Evolutionary conservation across 2,113 vertebrate species (phyloP).

Genomic region (Romanogobio albipinnatus): DNA sequence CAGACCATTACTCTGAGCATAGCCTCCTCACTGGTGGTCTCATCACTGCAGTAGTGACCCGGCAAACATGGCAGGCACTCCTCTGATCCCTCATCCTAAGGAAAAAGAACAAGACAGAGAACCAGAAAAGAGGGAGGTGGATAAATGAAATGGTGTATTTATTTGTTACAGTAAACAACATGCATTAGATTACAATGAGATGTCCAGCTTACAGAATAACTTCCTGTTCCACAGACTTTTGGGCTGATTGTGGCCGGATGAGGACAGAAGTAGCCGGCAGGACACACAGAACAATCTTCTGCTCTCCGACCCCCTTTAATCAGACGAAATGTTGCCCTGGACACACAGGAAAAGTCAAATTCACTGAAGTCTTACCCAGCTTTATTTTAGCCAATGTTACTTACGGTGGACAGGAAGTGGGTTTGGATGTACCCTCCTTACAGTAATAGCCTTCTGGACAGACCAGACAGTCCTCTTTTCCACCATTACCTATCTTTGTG

Average conservation of each 20-base stretch:
- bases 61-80: slow-evolving; percentile 79
- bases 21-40: slow-evolving; percentile 81
- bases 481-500: slow-evolving; percentile 76
- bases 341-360: slow-evolving; percentile 46
- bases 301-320: slow-evolving; percentile 71
- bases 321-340: slow-evolving; percentile 79
- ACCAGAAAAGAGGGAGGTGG: not conserved
- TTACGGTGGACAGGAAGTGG: slow-evolving; percentile 83
- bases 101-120: slow-evolving; percentile 39
- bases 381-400: slow-evolving; percentile 51
- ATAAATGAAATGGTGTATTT: slow-evolving; percentile 20
- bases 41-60: slow-evolving; percentile 84
- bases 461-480: slow-evolving; percentile 75
- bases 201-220: slow-evolving; percentile 83
- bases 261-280: slow-evolving; percentile 84
- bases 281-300: slow-evolving; percentile 80
- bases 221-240: slow-evolving; percentile 79
- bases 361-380: not conserved
- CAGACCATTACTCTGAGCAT: slow-evolving; percentile 85
- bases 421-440: slow-evolving; percentile 81
- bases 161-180: not conserved
- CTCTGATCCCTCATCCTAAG: slow-evolving; percentile 79
- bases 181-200: not conserved
- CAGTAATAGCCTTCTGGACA: slow-evolving; percentile 87
- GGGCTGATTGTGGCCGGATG: slow-evolving; percentile 79